phyloP scores from a whole-genome alignment of 2,113 vertebrate species.

The Scartelaos histophorus region DNA sequence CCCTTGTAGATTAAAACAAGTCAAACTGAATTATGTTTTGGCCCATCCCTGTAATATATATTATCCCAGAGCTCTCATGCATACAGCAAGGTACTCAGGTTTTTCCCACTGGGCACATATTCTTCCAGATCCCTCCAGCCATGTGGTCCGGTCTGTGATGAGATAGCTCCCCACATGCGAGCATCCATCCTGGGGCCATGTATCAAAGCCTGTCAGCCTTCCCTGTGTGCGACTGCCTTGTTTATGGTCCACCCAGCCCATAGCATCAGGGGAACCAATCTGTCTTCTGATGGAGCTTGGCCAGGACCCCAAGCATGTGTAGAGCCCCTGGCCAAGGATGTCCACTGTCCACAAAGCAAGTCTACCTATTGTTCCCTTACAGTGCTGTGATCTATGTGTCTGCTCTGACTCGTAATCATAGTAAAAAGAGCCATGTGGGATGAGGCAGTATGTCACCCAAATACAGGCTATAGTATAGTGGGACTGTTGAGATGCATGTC shows the following conservation, averaged over 20 bases:
- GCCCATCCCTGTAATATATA: not conserved
- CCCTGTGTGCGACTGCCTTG: constrained; percentile 41
- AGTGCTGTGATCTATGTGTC: constrained; percentile 60
- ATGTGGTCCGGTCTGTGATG: constrained; percentile 42
- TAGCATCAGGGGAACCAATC: constrained; percentile 56
- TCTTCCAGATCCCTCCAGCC: constrained; percentile 13
- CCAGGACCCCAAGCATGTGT: constrained; percentile 56
- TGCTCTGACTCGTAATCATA: constrained; percentile 51
- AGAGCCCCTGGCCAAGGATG: constrained; percentile 56
- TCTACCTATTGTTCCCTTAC: constrained; percentile 47
- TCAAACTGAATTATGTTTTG: constrained; percentile 3
- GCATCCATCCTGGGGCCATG: constrained; percentile 47
- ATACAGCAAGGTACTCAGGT: constrained; percentile 11
- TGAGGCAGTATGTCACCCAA: constrained; percentile 46
- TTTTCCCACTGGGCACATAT: constrained; percentile 23
- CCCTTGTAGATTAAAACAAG: not conserved
- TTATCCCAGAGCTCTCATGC: constrained; percentile 17
- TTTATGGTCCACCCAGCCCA: constrained; percentile 58
- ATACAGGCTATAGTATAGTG: constrained; percentile 3
- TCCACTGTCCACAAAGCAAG: constrained; percentile 47
- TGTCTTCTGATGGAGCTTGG: constrained; percentile 48
- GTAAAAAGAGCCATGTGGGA: constrained; percentile 42
- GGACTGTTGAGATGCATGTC: constrained; percentile 26
- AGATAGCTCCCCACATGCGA: constrained; percentile 38
- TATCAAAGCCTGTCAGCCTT: constrained; percentile 53